phyloP scores from a whole-genome alignment of 1,140 invertebrate genomes.

The Plodia interpunctella region DNA sequence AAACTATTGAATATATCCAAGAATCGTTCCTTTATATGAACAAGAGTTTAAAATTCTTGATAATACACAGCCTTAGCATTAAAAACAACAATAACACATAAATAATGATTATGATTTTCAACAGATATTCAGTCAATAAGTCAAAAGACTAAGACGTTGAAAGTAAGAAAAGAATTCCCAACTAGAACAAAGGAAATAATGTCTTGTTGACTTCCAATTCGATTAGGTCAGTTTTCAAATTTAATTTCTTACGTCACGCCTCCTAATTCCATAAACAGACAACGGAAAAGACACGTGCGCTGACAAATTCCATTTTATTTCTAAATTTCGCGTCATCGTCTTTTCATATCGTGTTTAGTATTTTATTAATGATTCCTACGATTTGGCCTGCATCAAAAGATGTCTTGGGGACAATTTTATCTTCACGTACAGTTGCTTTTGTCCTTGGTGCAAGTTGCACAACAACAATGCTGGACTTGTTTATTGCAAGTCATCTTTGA shows the following conservation, averaged over 20 bases:
- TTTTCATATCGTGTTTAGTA: constrained; percentile 52
- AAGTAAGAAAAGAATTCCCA: not conserved
- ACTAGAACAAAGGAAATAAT: not conserved
- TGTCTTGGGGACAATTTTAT: constrained; percentile 63
- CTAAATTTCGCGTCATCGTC: constrained; percentile 42
- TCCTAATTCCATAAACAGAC: constrained; percentile 1
- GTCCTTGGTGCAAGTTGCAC: constrained; percentile 64
- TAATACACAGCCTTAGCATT: no score
- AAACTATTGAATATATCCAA: no score
- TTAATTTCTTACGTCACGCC: constrained; percentile 5
- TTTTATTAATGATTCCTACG: constrained; percentile 64
- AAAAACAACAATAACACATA: no score
- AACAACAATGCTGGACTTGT: constrained; percentile 58
- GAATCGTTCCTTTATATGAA: no score
- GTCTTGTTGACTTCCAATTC: not conserved
- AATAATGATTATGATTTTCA: no score
- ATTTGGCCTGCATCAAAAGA: constrained; percentile 55
- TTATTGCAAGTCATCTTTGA: constrained; percentile 61
- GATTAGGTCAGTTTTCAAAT: constrained; percentile 3
- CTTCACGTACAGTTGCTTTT: constrained; percentile 49
- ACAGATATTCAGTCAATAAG: no score
- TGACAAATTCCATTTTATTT: constrained; percentile 43
- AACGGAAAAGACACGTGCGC: constrained; percentile 33
- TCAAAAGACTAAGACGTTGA: no score
- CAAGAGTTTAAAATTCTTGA: no score